Base-by-base conservation (phyloP, 2,113 vertebrate genomes). In the Hemichromis elongatus region DNA sequence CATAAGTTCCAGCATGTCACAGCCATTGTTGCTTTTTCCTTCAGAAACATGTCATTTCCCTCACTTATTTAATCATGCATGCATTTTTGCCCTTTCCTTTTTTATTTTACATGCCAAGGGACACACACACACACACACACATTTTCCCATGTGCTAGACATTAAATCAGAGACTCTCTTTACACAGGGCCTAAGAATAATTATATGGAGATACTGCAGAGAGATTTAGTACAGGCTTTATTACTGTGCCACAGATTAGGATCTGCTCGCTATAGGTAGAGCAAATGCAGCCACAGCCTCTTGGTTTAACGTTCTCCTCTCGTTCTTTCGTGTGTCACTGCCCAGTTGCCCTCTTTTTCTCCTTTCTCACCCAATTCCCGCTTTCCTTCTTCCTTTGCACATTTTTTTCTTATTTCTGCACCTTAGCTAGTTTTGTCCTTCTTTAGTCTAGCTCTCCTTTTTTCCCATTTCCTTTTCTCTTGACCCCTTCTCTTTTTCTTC, bases 221-320 rank as follows among this genome's bases (percentile, higher is more conserved):
- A 95, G 93, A 93, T 95, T 95, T 94, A 94, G 88, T 92, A 45
- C 24, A 30, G 73, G 91, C 86, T 95, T 95, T 93, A 95, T 94
- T 93, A 90, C 90, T 86, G 79, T 78, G 89, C 88, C 86, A 79
- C 89, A 94, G 94, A 95, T 95, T 93, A 90, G 90, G 92, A 95
- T 95, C 94, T 94, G 86, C 90, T 94, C 90, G 91, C 90, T 93
- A 83, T 93, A 93, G 95, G 92, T 91, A 81, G 87, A 90, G 91
- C 90, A 93, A 91, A 93, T 89, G 90, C 83, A 90, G 88, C 75
- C 84, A 70, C 86, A 70, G 86, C 85, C 84, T 90, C 70, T 84
- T 91, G 84, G 79, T 88, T 87, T 77, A 81, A 83, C 86, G 81
- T 82, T 81, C 30, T 52, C 50, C 57, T 55, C 75, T 37, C 30